These are phyloP conservation scores for Peromyscus leucopus DNA, from an alignment of 2,113 vertebrate species.

Conservation along the genomic window DNA sequence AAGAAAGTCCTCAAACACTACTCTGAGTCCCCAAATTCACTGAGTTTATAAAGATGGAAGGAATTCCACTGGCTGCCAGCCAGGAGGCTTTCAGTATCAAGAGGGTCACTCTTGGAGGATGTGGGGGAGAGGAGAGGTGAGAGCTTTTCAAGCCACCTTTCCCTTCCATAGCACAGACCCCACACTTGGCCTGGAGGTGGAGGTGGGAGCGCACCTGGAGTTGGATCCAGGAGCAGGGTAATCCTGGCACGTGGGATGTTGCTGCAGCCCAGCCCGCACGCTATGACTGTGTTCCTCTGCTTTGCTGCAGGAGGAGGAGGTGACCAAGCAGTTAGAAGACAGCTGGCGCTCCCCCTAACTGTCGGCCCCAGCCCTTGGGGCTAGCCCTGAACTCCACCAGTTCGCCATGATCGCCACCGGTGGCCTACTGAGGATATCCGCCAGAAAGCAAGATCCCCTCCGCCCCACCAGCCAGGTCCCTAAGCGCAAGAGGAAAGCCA, in stretches of 20 bases:
- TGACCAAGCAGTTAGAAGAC: conserved; percentile 71
- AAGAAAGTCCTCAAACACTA: background rate
- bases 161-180: background rate
- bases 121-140: too few species aligned
- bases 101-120: background rate
- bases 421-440: conserved; percentile 96
- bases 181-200: background rate
- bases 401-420: conserved; percentile 97
- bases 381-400: conserved; percentile 1
- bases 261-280: conserved; percentile 6
- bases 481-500: conserved; percentile 92
- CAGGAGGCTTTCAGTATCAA: background rate
- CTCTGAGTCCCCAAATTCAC: background rate
- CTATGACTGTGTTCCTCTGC: conserved; percentile 78
- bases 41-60: background rate
- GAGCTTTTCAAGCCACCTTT: background rate
- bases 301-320: conserved; percentile 86
- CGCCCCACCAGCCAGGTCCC: conserved; percentile 90
- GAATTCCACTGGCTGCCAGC: background rate
- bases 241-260: background rate
- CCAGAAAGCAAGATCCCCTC: conserved; percentile 95
- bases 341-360: conserved; percentile 31
- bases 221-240: background rate
- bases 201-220: background rate
- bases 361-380: background rate